phyloP scores from a whole-genome alignment of 37 sponge, comb jelly and placozoan species.

The Diacarnus erythraeanus region DNA sequence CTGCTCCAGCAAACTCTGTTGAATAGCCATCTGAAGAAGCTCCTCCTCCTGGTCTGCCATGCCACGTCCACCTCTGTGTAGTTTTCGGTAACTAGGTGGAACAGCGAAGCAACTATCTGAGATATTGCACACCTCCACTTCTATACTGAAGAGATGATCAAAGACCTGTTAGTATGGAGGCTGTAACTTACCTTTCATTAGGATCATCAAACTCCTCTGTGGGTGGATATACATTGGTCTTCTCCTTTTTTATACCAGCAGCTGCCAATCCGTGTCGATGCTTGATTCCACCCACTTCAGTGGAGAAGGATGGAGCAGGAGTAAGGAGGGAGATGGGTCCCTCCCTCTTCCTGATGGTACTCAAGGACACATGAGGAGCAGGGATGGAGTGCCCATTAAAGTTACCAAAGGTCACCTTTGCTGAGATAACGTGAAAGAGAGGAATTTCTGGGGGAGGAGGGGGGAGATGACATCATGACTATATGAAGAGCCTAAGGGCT shows the following conservation, averaged over 20 bases:
- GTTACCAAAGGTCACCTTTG: constrained; percentile 90
- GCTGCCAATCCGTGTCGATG: not conserved
- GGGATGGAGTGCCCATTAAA: constrained; percentile 66
- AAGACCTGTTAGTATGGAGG: not conserved
- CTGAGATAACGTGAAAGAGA: constrained; percentile 93
- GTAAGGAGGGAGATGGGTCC: constrained; percentile 7
- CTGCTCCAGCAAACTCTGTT: constrained; percentile 88
- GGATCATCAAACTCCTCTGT: too few species aligned
- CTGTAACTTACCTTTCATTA: too few species aligned
- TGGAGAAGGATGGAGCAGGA: not conserved
- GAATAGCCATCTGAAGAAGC: constrained; percentile 93
- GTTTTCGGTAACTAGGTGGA: constrained; percentile 61
- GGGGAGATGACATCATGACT: not conserved
- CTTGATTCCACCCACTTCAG: not conserved
- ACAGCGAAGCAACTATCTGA: constrained; percentile 77
- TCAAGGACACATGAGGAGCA: constrained; percentile 52
- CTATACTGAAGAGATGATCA: not conserved
- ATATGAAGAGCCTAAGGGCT: not conserved
- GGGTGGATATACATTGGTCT: too few species aligned
- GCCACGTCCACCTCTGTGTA: constrained; percentile 29
- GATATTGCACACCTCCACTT: constrained; percentile 53
- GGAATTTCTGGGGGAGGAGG: constrained; percentile 83
- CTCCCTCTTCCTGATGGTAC: constrained; percentile 20
- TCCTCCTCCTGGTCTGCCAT: constrained; percentile 85
- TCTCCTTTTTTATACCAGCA: too few species aligned